Percentiles rank a stretch among this genome's conserved stretches.
phyloP scores from a whole-genome alignment of 2,888 invertebrate genomes.

The Pterobdella sp. region DNA sequence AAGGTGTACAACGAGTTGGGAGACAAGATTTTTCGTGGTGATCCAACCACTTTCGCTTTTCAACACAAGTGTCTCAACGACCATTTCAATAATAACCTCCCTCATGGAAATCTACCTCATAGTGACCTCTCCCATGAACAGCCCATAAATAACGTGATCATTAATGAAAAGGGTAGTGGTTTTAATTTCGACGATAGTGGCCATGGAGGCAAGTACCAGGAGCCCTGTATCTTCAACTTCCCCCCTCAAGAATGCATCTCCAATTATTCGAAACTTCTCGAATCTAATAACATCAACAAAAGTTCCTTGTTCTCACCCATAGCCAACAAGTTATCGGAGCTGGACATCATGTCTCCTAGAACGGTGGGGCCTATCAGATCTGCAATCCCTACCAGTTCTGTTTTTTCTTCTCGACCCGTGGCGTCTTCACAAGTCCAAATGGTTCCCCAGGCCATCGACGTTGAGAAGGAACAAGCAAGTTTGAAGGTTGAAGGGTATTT shows the following conservation, averaged over 20 bases:
- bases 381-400: too few relatives aligned
- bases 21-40: neutral
- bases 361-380: too few relatives aligned
- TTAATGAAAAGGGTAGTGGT: neutral
- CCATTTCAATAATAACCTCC: neutral
- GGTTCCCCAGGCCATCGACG: neutral
- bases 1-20: neutral
- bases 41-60: conserved; percentile 23
- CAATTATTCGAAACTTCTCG: neutral
- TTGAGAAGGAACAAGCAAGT: neutral
- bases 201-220: neutral
- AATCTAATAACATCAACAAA: neutral
- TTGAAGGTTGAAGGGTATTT: neutral
- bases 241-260: neutral
- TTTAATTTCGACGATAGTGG: neutral
- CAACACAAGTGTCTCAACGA: conserved; percentile 20
- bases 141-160: too few relatives aligned
- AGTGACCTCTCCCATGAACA: too few relatives aligned
- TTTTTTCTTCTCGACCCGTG: too few relatives aligned
- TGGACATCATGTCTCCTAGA: too few relatives aligned
- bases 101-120: too few relatives aligned
- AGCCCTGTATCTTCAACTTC: neutral
- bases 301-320: neutral
- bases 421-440: too few relatives aligned
- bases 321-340: neutral